Evolutionary conservation across 2,797 vertebrate species (phyloP).

Genomic region (Adelosebastes latens): DNA sequence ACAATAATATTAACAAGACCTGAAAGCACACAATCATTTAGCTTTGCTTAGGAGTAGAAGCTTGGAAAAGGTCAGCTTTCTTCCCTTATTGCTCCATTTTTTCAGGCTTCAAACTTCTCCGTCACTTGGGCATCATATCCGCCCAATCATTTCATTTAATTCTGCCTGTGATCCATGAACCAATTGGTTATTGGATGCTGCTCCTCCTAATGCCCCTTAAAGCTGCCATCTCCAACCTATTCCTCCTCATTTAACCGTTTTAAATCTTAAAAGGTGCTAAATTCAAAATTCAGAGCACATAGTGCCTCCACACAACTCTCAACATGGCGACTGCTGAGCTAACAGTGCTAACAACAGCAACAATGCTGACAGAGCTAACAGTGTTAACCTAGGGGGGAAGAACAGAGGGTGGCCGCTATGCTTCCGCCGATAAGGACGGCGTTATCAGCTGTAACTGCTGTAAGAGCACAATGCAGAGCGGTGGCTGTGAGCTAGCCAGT

Average conservation of each 20-base stretch:
- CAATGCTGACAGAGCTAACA: too few species aligned
- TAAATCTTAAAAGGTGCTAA: neutral
- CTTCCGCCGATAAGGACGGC: too few species aligned
- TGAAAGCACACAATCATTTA: slow-evolving; percentile 25
- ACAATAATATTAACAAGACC: slow-evolving; percentile 27
- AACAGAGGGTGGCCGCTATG: too few species aligned
- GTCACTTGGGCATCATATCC: neutral
- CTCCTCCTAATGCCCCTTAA: neutral
- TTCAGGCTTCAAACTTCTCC: neutral
- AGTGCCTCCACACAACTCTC: too few species aligned
- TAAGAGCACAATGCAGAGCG: too few species aligned
- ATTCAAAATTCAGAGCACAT: neutral
- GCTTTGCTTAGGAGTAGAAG: slow-evolving; percentile 27
- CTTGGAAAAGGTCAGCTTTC: slow-evolving; percentile 12
- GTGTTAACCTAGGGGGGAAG: too few species aligned
- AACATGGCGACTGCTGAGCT: too few species aligned
- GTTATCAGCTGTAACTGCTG: too few species aligned
- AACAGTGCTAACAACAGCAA: too few species aligned
- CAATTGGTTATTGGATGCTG: neutral
- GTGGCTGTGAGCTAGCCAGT: too few species aligned
- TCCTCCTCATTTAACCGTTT: neutral
- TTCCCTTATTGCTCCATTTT: neutral
- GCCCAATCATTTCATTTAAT: neutral
- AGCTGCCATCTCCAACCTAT: neutral
- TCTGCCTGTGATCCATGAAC: neutral